These are phyloP conservation scores for Microplitis demolitor DNA, from an alignment of 1,140 invertebrate genomes.

Conservation along the genomic window DNA sequence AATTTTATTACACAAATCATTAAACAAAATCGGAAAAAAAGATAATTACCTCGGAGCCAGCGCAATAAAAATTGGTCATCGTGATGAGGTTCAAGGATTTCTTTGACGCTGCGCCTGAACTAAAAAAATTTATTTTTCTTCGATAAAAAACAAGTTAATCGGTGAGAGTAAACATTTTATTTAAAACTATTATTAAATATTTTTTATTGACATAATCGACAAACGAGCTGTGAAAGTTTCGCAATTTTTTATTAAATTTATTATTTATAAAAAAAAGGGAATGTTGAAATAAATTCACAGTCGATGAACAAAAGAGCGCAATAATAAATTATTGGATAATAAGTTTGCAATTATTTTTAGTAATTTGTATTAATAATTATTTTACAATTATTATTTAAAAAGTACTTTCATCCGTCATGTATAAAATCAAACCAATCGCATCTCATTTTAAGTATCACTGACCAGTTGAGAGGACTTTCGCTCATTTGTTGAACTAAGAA, in stretches of 20 bases:
- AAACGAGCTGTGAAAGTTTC: too few species aligned
- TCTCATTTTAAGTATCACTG: too few species aligned
- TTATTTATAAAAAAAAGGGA: neutral
- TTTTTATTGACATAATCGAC: too few species aligned
- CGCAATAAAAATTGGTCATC: conserved; percentile 80
- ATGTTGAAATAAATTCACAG: too few species aligned
- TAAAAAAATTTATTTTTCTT: conserved; percentile 58
- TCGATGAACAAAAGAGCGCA: too few species aligned
- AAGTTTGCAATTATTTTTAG: too few species aligned
- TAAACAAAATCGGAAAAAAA: conserved; percentile 8
- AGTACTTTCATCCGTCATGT: too few species aligned
- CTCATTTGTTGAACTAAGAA: neutral
- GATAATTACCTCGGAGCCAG: conserved; percentile 78
- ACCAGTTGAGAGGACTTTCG: too few species aligned
- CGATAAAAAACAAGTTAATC: conserved; percentile 5
- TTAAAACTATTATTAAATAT: neutral
- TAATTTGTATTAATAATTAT: too few species aligned
- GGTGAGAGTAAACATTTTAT: neutral
- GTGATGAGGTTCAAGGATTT: conserved; percentile 71
- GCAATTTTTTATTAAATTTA: neutral
- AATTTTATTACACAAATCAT: conserved; percentile 3
- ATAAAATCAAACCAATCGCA: too few species aligned
- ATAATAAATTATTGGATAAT: too few species aligned
- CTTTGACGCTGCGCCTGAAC: conserved; percentile 72
- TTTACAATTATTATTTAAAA: too few species aligned